Percentiles rank a stretch among this genome's conserved stretches.
Conservation (phyloP, 2,113 vertebrate species). For the Scophthalmus maximus region DNA sequence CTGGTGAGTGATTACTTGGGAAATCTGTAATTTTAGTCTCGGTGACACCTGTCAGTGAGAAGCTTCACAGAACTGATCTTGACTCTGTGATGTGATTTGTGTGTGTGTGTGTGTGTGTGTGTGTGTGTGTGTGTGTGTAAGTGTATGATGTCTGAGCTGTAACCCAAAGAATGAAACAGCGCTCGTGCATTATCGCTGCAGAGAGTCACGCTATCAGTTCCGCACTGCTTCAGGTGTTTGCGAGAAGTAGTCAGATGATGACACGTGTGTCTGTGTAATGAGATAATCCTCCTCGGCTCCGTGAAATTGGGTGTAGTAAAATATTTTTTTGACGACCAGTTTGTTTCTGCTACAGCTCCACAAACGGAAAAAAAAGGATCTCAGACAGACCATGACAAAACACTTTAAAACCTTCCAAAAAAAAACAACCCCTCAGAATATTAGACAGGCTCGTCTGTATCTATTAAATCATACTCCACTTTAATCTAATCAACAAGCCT, state of each 20-base stretch:
- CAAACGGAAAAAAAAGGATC: slow-evolving; percentile 38
- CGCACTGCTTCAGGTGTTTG: slow-evolving; percentile 54
- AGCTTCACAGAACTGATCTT: too few relatives aligned
- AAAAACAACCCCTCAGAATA: neutral
- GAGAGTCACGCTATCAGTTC: slow-evolving; percentile 43
- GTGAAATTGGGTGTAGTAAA: slow-evolving; percentile 47
- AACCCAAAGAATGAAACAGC: slow-evolving; percentile 8
- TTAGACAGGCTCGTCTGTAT: slow-evolving; percentile 11
- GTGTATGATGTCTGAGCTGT: neutral
- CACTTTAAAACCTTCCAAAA: neutral
- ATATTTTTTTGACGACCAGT: slow-evolving; percentile 15
- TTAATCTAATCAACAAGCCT: neutral
- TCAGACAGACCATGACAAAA: slow-evolving; percentile 27
- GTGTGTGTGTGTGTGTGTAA: too few relatives aligned
- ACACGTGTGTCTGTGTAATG: slow-evolving; percentile 48
- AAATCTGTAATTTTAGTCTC: neutral
- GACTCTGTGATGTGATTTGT: too few relatives aligned
- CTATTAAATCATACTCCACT: neutral
- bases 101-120: too few relatives aligned
- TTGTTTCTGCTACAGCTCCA: slow-evolving; percentile 20
- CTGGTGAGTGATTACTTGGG: slow-evolving; percentile 82
- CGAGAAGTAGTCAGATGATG: slow-evolving; percentile 26
- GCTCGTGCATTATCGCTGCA: neutral
- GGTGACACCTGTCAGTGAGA: slow-evolving; percentile 1
- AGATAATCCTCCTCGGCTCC: slow-evolving; percentile 51